Evolutionary conservation across 2,797 vertebrate species (phyloP), one percentile per base, ranked within the genome.

Genomic region (Sebastes trivittatus): DNA sequence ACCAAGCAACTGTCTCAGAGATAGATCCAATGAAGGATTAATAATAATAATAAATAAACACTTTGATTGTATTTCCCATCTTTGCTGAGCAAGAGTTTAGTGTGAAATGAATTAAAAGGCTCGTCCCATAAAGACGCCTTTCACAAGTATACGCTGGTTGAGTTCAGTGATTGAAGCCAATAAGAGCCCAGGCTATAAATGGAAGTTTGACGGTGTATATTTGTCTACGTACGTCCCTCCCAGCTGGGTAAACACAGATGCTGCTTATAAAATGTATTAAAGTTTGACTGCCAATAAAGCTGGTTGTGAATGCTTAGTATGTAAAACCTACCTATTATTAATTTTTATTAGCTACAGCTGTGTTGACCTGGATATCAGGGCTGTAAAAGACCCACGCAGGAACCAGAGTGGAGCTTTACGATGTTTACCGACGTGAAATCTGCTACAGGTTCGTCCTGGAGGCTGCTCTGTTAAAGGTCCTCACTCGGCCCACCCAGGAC

Each of bases 341-440:
- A 5, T 23, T 55, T 61, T 46, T 49, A 77, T 75, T 30, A 72
- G 60, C 55, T 1, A 2, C 65, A 72, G 46, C 34, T 79, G 72
- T 72, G 72, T 79, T 79, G 58, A 62, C 72, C 55, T 72, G 62
- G 77, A 80, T 84, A 84, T 66, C 11, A 10, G 8, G 27, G 7
- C 38, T 59, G 59, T 38, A 52, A 49, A 66, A 42, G 7, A 27
- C 16, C 11, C 2, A 23, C 5, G 3, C 10, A 13, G 13, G 11
- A 65, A 22, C 5, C 11, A 6, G 29, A 54, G 4, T 32, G 7
- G 3, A 32, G 2, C 13, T 22, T 56, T 38, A 29, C 49, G 22
- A 25, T 62, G 22, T 68, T 67, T 13, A 20, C 56, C 1, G 7
- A 55, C 5, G 11, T 13, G 10, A 25, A 14, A 8, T 8, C 10